These are phyloP conservation scores for Embiotoca jacksoni DNA, from an alignment of 2,113 vertebrate species.

Conservation along the genomic window DNA sequence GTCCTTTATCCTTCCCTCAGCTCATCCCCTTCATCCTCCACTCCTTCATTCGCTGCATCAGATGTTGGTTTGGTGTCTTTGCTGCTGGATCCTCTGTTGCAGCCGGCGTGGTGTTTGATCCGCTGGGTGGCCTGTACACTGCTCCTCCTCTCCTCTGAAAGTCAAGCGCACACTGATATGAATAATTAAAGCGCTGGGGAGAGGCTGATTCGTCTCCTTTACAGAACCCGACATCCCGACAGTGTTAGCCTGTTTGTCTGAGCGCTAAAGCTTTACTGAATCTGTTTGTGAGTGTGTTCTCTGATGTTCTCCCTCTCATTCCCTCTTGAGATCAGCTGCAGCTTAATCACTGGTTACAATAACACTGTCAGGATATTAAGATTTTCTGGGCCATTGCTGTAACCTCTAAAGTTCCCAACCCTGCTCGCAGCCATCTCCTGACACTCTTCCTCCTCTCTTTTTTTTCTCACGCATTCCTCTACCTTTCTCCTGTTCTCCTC, in stretches of 20 bases:
- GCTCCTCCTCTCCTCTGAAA: slow-evolving; percentile 60
- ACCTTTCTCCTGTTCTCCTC: slow-evolving; percentile 32
- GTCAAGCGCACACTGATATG: slow-evolving; percentile 64
- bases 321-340: slow-evolving; percentile 50
- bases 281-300: slow-evolving; percentile 56
- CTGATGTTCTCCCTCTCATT: slow-evolving; percentile 40
- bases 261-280: slow-evolving; percentile 48
- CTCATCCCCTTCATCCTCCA: slow-evolving; percentile 28
- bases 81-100: slow-evolving; percentile 40
- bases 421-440: not conserved
- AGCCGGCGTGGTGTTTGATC: slow-evolving; percentile 54
- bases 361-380: slow-evolving; percentile 64
- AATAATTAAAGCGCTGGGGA: slow-evolving; percentile 71
- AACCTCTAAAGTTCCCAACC: slow-evolving; percentile 35
- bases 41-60: slow-evolving; percentile 26
- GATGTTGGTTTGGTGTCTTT: slow-evolving; percentile 42
- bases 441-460: slow-evolving; percentile 13
- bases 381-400: slow-evolving; percentile 60
- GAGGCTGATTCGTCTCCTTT: slow-evolving; percentile 60
- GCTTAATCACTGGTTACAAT: slow-evolving; percentile 67
- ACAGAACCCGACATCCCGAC: slow-evolving; percentile 44
- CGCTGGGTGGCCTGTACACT: slow-evolving; percentile 55
- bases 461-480: slow-evolving; percentile 1
- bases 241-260: slow-evolving; percentile 69
- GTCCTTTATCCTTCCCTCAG: slow-evolving; percentile 5